These are phyloP conservation scores for Watsonalla binaria DNA, from an alignment of 2,888 invertebrate species.

Conservation along the genomic window DNA sequence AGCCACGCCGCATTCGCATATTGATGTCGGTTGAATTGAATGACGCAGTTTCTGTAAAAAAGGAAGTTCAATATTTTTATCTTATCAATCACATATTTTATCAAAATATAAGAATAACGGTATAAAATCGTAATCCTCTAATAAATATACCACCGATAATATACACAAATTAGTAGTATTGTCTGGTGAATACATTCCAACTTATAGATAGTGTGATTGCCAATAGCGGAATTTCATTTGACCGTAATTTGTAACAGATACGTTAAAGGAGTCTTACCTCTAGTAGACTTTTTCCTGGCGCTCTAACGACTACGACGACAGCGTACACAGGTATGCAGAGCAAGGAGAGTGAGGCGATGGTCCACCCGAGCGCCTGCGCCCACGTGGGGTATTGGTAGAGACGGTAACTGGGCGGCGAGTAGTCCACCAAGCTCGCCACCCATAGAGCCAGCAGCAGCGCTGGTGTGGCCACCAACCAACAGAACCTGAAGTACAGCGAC, in stretches of 20 bases:
- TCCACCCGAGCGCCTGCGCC: conserved; percentile 93
- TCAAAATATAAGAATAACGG: conserved; percentile 8
- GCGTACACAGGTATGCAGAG: conserved; percentile 92
- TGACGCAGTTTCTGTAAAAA: conserved; percentile 85
- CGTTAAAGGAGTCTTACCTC: conserved; percentile 77
- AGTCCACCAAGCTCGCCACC: conserved; percentile 93
- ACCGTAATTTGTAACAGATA: not conserved
- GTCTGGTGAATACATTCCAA: too few species aligned
- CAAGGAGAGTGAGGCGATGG: conserved; percentile 88
- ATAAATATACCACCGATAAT: not conserved
- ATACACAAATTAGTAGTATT: too few species aligned
- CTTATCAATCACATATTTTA: conserved; percentile 1
- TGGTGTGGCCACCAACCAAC: conserved; percentile 91
- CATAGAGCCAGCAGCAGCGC: conserved; percentile 89
- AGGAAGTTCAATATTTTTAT: conserved; percentile 18
- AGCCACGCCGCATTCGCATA: conserved; percentile 87
- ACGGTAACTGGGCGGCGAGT: conserved; percentile 90
- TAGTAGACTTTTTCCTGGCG: conserved; percentile 83
- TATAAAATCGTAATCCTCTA: not conserved
- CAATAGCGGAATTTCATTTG: not conserved
- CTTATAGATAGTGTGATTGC: too few species aligned
- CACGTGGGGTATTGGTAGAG: conserved; percentile 90
- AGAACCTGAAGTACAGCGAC: conserved; percentile 88
- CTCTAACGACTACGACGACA: conserved; percentile 82
- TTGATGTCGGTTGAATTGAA: conserved; percentile 84